phyloP scores from a whole-genome alignment of 2,113 vertebrate genomes.

The Blennius ocellaris region DNA sequence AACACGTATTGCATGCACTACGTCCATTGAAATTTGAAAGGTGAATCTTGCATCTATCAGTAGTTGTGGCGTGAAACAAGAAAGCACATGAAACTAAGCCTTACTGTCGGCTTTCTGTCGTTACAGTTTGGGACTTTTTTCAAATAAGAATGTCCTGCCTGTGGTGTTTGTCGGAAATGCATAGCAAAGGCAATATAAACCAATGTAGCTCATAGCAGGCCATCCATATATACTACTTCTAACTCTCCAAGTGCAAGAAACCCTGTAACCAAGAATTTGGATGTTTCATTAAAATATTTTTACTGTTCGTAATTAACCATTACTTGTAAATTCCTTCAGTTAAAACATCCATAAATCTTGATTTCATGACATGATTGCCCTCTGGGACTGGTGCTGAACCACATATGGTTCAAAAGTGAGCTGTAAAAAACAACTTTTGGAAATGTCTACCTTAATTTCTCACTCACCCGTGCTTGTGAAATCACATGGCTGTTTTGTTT shows the following conservation, averaged over 20 bases:
- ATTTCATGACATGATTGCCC: slow-evolving; percentile 34
- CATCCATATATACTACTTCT: background rate
- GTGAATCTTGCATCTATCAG: too few relatives aligned
- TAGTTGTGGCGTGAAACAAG: too few relatives aligned
- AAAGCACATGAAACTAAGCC: too few relatives aligned
- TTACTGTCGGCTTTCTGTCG: too few relatives aligned
- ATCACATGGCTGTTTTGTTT: background rate
- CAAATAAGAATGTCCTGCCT: too few relatives aligned
- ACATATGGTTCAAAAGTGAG: slow-evolving; percentile 5
- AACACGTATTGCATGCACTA: too few relatives aligned
- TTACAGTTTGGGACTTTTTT: too few relatives aligned
- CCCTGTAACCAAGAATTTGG: slow-evolving; percentile 9
- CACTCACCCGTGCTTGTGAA: background rate
- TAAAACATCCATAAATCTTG: slow-evolving; percentile 38
- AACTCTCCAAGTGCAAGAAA: background rate
- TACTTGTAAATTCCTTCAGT: slow-evolving; percentile 22
- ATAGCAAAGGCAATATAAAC: too few relatives aligned
- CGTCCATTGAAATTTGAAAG: too few relatives aligned
- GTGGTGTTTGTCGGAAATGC: too few relatives aligned
- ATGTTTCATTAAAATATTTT: slow-evolving; percentile 22
- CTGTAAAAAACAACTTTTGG: background rate
- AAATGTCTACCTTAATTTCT: slow-evolving; percentile 7
- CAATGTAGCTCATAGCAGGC: background rate
- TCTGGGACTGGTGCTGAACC: slow-evolving; percentile 30
- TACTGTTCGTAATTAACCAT: slow-evolving; percentile 18